A percentile compares a stretch with the other conserved stretches of the same genome.
These are phyloP conservation scores for Oreonectes daqikongensis DNA, from an alignment of 2,797 vertebrate species.

Conservation along the genomic window DNA sequence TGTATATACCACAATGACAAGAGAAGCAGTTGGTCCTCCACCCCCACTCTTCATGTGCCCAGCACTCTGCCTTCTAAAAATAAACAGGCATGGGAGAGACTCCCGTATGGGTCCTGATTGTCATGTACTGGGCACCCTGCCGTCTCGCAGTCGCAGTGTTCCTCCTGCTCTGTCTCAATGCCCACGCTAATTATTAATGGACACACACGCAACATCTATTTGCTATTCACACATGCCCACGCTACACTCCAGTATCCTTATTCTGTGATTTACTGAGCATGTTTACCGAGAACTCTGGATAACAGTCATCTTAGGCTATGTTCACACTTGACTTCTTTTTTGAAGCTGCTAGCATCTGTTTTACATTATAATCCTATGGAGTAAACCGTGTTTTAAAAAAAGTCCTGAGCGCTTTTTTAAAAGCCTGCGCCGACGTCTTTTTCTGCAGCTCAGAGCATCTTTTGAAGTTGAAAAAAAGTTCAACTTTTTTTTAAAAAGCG, in stretches of 20 bases:
- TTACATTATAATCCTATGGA: no score
- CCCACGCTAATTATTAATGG: conserved; percentile 9
- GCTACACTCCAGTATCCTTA: background rate
- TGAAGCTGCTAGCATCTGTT: no score
- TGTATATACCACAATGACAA: background rate
- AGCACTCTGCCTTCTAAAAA: conserved; percentile 39
- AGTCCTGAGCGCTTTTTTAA: no score
- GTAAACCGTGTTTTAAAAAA: no score
- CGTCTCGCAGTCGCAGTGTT: conserved; percentile 19
- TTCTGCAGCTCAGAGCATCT: no score
- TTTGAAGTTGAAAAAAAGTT: no score
- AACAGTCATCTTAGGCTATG: no score
- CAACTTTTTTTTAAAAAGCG: no score
- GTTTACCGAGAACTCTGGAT: no score
- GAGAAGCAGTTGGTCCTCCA: conserved; percentile 23
- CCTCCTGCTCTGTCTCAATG: conserved; percentile 28
- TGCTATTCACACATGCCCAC: background rate
- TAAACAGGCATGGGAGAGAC: conserved; percentile 37
- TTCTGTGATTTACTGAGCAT: background rate
- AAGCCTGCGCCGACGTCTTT: no score
- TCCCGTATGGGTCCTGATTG: conserved; percentile 27
- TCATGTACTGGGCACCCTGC: conserved; percentile 37
- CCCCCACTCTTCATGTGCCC: conserved; percentile 30
- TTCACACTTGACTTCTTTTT: no score
- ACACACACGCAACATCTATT: background rate